A percentile compares a stretch with the other conserved stretches of the same genome.
phyloP scores from a whole-genome alignment of 1,140 invertebrate species.

The Dolichoris vasculosae region DNA sequence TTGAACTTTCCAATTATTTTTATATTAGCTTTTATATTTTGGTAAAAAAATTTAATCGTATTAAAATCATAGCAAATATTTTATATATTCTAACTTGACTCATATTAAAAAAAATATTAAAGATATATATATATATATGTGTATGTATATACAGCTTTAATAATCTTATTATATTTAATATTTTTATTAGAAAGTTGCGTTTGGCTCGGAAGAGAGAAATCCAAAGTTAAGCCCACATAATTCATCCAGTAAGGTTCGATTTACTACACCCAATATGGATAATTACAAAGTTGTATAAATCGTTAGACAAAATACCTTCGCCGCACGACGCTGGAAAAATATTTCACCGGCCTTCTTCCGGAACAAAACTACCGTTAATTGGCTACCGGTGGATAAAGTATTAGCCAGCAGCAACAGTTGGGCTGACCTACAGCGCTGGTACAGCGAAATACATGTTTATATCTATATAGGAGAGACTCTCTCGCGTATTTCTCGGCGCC shows the following conservation, averaged over 20 bases:
- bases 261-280: background rate
- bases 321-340: background rate
- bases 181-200: background rate
- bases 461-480: background rate
- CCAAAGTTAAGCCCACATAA: background rate
- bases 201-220: background rate
- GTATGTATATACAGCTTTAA: no score
- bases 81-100: no score
- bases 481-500: background rate
- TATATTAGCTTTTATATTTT: no score
- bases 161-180: no score
- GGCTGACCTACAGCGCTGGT: background rate
- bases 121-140: no score
- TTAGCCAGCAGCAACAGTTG: conserved; percentile 25
- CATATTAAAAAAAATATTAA: no score
- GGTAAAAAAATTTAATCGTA: no score
- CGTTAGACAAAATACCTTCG: background rate
- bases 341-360: background rate
- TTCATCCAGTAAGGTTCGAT: background rate
- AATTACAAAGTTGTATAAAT: background rate
- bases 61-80: no score
- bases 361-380: background rate
- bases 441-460: background rate
- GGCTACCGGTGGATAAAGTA: background rate
- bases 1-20: no score